Base-by-base conservation (phyloP, 2,113 vertebrate genomes). In the Oncorhynchus tshawytscha region DNA sequence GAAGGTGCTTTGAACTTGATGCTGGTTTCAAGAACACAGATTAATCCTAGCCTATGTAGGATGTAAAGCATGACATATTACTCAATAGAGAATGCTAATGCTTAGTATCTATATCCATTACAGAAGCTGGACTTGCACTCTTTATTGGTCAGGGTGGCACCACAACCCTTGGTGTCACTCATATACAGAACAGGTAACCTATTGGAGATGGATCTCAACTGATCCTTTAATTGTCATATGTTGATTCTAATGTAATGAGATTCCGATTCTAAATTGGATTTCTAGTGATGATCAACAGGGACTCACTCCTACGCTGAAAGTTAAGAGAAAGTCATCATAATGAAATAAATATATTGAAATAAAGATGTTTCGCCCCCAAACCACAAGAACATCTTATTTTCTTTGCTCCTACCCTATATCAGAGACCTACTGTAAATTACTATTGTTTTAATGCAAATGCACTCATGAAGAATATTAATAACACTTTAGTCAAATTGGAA, bases 301-400 rank as follows among this genome's bases (percentile, higher is more conserved):
- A 72, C 60, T 49, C 31, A 72, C 60, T 49, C 31, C 12, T 20
- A 67, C 68, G 48, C 29, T 57, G 71, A 22, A 18, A n/a, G 31
- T 68, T 68, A 73, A 51, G 65, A 78, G 25, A 72, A 68, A 59
- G 62, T 73, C 20, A 73, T 73, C 51, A 73, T 78, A 45, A 73
- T 73, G 64, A 78, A 78, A 78, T 78, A 78, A 78, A 67, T 5
- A 20, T 25, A 45, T 20, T 64, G 18, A n/a, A 11, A 22, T 16
- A 59, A 59, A 59, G 57, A 39, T 39, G n/a, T 64, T 64, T 64
- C 62, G 3, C 65, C 4, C 25, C 27, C 65, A 67, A 29, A 31
- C 5, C 7, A 27, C 65, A 67, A 3, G 22, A 25, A 29, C 2
- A 20, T 24, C 4, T 24, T n/a, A 9, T 67, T 67, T 27, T 29